Percentiles rank a stretch among this genome's conserved stretches.
Evolutionary conservation across 2,888 invertebrate genomes (phyloP).

Genomic region (Apamea monoglypha): DNA sequence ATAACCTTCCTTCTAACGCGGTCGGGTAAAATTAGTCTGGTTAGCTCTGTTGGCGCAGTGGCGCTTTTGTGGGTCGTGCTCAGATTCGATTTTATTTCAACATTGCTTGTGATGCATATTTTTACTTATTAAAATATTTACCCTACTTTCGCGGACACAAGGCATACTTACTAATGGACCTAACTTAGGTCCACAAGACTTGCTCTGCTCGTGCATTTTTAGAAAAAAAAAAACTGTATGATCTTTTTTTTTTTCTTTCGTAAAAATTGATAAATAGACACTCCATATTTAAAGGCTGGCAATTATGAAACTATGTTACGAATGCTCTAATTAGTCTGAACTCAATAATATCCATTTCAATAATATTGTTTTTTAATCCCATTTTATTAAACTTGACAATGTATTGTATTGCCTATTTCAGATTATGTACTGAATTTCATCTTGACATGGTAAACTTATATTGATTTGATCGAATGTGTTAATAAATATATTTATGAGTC

Average conservation of each 20-base stretch:
- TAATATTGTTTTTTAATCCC: no score
- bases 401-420: no score
- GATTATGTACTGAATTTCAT: no score
- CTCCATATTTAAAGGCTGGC: not conserved
- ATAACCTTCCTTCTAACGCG: not conserved
- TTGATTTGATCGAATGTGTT: no score
- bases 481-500: no score
- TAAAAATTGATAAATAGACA: not conserved
- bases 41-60: not conserved
- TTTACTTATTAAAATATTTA: not conserved
- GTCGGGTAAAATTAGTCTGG: not conserved
- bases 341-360: constrained; percentile 20
- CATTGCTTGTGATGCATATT: not conserved
- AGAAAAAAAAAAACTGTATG: not conserved
- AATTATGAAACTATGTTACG: no score
- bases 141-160: no score
- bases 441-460: no score
- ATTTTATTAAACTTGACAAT: no score
- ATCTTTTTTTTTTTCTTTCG: not conserved
- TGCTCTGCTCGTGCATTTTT: not conserved
- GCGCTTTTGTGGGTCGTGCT: not conserved
- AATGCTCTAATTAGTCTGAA: not conserved
- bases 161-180: not conserved
- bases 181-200: not conserved
- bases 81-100: not conserved